phyloP scores from a whole-genome alignment of 2,888 invertebrate genomes.

The Leptogaster cylindrica region DNA sequence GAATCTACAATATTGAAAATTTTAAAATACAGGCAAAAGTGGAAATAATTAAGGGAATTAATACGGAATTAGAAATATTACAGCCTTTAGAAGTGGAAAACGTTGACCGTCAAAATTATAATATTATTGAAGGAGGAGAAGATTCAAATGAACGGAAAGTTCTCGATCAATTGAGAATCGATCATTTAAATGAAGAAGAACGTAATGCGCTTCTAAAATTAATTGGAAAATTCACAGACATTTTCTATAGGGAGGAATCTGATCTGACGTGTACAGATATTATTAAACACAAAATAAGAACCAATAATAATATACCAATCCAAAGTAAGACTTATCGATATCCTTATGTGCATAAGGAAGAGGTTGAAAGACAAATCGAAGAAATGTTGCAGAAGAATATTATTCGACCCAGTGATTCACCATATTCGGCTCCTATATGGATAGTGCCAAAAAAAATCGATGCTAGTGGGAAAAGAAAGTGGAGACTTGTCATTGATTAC shows the following conservation, averaged over 20 bases:
- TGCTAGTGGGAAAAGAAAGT: constrained; percentile 44
- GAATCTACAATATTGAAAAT: too few species aligned
- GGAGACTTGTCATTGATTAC: constrained; percentile 47
- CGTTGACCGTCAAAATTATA: background rate
- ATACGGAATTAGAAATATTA: too few species aligned
- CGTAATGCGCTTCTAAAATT: background rate
- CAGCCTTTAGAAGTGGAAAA: background rate
- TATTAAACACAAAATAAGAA: constrained; percentile 16
- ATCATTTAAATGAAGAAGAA: constrained; percentile 23
- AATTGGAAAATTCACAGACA: background rate
- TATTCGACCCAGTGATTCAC: background rate
- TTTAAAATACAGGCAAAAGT: too few species aligned
- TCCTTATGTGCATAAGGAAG: background rate
- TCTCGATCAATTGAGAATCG: background rate
- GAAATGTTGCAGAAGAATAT: constrained; percentile 6
- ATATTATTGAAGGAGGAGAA: background rate
- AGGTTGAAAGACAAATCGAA: background rate
- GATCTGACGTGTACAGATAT: constrained; percentile 12
- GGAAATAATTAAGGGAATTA: too few species aligned
- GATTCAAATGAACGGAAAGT: background rate
- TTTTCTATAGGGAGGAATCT: background rate
- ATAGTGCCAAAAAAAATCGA: constrained; percentile 46
- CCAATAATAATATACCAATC: constrained; percentile 24
- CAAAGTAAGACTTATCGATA: constrained; percentile 1
- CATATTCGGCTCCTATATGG: constrained; percentile 46